Evolutionary conservation across 2,888 invertebrate species (phyloP).

Genomic region (Candidula unifasciata): DNA sequence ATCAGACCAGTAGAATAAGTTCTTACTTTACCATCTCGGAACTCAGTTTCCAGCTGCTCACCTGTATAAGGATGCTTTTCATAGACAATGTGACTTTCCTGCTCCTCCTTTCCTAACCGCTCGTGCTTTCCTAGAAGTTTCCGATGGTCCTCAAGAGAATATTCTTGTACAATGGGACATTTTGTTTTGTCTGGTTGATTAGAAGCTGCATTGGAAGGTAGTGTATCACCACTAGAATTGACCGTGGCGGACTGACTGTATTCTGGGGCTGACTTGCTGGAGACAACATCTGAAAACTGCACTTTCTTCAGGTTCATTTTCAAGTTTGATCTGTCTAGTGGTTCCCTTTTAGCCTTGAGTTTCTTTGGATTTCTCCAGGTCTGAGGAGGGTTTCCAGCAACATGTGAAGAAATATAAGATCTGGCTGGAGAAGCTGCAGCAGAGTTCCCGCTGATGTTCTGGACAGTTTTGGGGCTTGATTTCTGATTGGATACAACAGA

Average conservation of each 20-base stretch:
- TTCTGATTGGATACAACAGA: background rate
- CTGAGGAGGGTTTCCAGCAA: background rate
- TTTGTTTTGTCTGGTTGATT: background rate
- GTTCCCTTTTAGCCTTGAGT: slow-evolving; percentile 7
- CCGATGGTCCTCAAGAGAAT: background rate
- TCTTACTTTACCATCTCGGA: slow-evolving; percentile 1
- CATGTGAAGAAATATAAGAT: background rate
- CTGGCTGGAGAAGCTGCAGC: background rate
- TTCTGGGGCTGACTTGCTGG: slow-evolving; percentile 23
- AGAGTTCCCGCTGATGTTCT: background rate
- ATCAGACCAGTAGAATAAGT: background rate
- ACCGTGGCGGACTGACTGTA: slow-evolving; percentile 11
- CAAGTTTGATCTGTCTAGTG: background rate
- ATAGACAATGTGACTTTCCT: background rate
- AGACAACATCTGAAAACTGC: slow-evolving; percentile 42
- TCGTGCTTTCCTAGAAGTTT: background rate
- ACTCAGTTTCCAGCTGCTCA: background rate
- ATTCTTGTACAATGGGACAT: background rate
- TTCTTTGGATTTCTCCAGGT: slow-evolving; percentile 32
- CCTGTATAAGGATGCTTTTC: background rate
- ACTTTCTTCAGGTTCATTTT: slow-evolving; percentile 36
- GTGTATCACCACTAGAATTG: slow-evolving; percentile 1
- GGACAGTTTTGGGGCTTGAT: background rate
- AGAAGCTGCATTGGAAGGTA: background rate
- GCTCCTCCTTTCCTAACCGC: background rate